phyloP scores from a whole-genome alignment of 2,888 invertebrate species.

The Ommatoiulus sabulosus region DNA sequence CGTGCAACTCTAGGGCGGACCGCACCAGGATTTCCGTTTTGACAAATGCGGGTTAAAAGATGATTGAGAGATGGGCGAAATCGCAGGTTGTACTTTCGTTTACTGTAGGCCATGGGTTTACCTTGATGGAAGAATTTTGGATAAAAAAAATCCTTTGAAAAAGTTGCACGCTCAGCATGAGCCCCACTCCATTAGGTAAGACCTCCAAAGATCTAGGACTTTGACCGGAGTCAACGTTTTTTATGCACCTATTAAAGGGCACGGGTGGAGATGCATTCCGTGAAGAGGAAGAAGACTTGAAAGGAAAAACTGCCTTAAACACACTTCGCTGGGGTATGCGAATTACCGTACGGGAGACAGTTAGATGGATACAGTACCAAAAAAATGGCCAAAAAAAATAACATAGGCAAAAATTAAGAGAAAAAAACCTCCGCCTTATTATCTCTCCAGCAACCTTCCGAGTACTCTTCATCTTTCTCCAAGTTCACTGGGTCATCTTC shows the following conservation, averaged over 20 bases:
- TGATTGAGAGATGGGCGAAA: not conserved
- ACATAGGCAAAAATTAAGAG: not conserved
- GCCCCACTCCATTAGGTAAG: constrained; percentile 3
- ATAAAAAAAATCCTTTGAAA: not conserved
- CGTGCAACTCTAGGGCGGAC: not conserved
- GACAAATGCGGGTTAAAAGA: not conserved
- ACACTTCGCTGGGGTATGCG: not conserved
- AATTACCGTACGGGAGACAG: constrained; percentile 8
- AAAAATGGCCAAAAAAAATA: constrained; percentile 32
- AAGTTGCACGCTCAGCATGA: constrained; percentile 39
- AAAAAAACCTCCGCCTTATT: not conserved
- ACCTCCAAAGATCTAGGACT: constrained; percentile 36
- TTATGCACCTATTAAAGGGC: constrained; percentile 30
- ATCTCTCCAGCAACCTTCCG: constrained; percentile 10
- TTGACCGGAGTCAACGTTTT: constrained; percentile 33
- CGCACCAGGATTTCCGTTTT: not conserved
- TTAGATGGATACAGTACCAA: not conserved
- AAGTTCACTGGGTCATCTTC: constrained; percentile 43
- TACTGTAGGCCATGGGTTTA: not conserved
- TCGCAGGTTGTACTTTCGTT: constrained; percentile 13
- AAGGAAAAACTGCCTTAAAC: constrained; percentile 26
- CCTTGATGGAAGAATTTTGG: constrained; percentile 17
- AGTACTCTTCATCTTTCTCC: constrained; percentile 19
- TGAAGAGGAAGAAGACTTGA: constrained; percentile 11
- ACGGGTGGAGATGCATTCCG: not conserved